phyloP scores from a whole-genome alignment of 2,888 invertebrate genomes.

The Tenthredo scrophulariae region DNA sequence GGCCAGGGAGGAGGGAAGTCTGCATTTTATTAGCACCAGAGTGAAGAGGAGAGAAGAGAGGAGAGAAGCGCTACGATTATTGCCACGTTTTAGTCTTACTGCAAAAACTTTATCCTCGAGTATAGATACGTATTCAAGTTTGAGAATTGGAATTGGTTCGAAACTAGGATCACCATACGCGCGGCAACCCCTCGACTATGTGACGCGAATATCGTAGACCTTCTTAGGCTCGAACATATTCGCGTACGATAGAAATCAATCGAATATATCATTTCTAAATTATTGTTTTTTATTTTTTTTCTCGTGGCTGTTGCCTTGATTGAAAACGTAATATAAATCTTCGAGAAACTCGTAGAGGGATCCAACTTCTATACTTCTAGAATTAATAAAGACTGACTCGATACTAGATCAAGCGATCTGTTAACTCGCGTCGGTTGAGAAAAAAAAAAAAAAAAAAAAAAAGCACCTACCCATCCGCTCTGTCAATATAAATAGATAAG shows the following conservation, averaged over 20 bases:
- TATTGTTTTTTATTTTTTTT: neutral
- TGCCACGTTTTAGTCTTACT: conserved; percentile 12
- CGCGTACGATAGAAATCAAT: too few relatives aligned
- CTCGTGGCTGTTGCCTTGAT: too few relatives aligned
- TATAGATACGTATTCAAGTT: conserved; percentile 1
- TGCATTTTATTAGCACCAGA: conserved; percentile 45
- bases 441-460: too few relatives aligned
- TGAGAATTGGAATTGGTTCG: conserved; percentile 9
- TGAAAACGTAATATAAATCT: neutral
- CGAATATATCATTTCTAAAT: neutral
- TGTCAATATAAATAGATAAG: neutral
- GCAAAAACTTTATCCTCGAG: conserved; percentile 4
- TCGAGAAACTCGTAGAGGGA: neutral
- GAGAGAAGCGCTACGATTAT: neutral
- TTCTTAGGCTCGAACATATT: neutral
- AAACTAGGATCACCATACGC: conserved; percentile 22
- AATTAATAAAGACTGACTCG: neutral
- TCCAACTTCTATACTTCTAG: neutral
- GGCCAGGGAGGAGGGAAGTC: neutral
- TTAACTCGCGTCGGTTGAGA: neutral
- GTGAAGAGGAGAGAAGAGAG: neutral
- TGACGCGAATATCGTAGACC: neutral
- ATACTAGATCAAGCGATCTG: neutral
- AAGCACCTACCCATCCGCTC: too few relatives aligned
- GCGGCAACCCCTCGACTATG: neutral